Evolutionary conservation across 2,888 invertebrate genomes (phyloP), one percentile per base, ranked within the genome.

Genomic region (Cryptosula pallasiana): DNA sequence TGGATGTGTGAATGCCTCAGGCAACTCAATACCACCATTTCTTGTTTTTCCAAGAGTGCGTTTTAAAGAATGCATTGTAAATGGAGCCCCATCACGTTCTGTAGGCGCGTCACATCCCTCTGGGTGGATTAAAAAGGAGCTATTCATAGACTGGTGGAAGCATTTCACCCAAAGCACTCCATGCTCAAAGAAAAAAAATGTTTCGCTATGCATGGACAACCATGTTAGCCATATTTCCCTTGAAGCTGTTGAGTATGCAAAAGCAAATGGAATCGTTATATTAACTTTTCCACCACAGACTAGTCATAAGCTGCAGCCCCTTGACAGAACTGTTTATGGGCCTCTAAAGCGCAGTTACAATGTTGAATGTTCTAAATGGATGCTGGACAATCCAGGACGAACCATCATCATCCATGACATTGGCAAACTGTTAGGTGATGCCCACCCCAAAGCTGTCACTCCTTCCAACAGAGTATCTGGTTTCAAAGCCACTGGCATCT

Each of bases 221-320:
- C 77, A 80, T n/a, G n/a, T n/a, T n/a, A n/a, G n/a, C n/a, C n/a
- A n/a, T n/a, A n/a, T n/a, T n/a, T n/a, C n/a, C n/a, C 76, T 74
- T 55, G 58, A 71, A 32, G 71, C 69, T 0, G 69, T 84, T 75
- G 73, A 78, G 78, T 75, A 74, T 75, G 72, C 79, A 79, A 72
- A 80, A 76, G 77, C 78, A 54, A 76, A 78, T 77, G 81, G 83
- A 20, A 80, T 84, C 29, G 77, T 79, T 71, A 72, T 83, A 35
- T 75, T 84, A 35, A 81, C 83, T 5, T 77, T 83, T 36, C 83
- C 80, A 54, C 83, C 81, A 34, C 82, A 84, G 75, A 80, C 80
- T 70, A 78, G 82, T 5, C 82, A 79, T 71, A 82, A 82, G 74
- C 72, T 85, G 69, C 85, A 85, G 77, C 83, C 83, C 3, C 76